phyloP scores from a whole-genome alignment of 1,140 invertebrate genomes.

The Drosophila sturtevanti region DNA sequence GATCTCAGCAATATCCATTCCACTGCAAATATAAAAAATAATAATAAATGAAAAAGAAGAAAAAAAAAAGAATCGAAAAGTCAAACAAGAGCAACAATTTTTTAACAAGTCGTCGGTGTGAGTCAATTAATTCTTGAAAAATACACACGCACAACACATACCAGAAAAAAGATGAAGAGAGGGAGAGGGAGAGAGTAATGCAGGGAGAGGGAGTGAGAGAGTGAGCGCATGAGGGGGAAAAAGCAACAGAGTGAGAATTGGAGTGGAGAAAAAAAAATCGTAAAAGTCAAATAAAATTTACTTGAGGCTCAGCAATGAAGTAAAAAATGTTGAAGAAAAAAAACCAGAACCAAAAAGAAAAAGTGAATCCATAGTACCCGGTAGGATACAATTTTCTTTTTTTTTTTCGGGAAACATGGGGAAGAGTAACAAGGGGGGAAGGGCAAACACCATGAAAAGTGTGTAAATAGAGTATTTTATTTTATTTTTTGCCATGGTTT shows the following conservation, averaged over 20 bases:
- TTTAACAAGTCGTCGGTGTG: conserved; percentile 61
- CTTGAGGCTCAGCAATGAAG: conserved; percentile 20
- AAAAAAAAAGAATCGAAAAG: conserved; percentile 20
- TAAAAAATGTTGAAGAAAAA: background rate
- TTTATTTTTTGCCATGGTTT: conserved; percentile 53
- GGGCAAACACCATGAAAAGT: conserved; percentile 56
- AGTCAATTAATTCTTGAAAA: conserved; percentile 75
- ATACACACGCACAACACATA: conserved; percentile 50
- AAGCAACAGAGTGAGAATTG: conserved; percentile 14
- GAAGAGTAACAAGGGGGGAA: background rate
- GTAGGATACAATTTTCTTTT: conserved; percentile 43
- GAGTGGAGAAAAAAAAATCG: conserved; percentile 5
- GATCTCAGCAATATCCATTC: conserved; percentile 53
- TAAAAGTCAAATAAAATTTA: conserved; percentile 44
- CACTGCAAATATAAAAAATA: conserved; percentile 51
- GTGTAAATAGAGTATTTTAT: conserved; percentile 78
- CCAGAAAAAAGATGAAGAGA: conserved; percentile 21
- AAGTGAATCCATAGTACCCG: conserved; percentile 65
- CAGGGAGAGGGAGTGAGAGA: no score
- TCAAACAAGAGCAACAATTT: conserved; percentile 62
- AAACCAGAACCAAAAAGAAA: background rate
- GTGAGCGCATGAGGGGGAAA: background rate
- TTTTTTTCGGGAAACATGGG: no score
- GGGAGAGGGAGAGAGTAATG: background rate
- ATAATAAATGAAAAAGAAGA: background rate